Percentiles rank a stretch among this genome's conserved stretches.
phyloP scores from a whole-genome alignment of 2,888 invertebrate species.

The Acheta domesticus region DNA sequence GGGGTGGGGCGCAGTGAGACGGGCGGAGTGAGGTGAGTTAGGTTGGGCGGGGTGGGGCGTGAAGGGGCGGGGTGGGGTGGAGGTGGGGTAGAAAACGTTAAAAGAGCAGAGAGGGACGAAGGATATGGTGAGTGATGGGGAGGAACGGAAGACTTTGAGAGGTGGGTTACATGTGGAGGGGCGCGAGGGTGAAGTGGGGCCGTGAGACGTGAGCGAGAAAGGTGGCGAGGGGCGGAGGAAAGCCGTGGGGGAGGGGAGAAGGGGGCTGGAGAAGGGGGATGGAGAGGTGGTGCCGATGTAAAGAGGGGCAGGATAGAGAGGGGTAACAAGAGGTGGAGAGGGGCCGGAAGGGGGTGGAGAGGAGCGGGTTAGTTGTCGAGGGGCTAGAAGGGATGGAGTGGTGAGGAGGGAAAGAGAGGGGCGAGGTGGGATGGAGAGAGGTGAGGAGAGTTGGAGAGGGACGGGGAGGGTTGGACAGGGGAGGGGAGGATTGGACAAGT shows the following conservation, averaged over 20 bases:
- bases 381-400: background rate
- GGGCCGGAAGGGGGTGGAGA: background rate
- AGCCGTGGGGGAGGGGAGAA: background rate
- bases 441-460: background rate
- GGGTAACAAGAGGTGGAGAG: background rate
- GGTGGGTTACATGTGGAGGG: background rate
- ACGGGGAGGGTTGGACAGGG: background rate
- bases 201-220: background rate
- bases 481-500: background rate
- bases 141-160: background rate
- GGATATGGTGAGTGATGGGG: background rate
- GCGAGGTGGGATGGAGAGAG: background rate
- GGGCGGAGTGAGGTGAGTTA: no score
- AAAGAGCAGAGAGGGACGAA: background rate
- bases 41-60: no score
- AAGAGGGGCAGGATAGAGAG: background rate
- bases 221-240: background rate
- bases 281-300: background rate
- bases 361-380: background rate
- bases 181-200: background rate
- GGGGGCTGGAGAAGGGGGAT: background rate
- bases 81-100: background rate
- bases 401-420: background rate
- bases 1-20: no score
- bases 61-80: no score